Base-by-base conservation (phyloP, 1,140 invertebrate species). In the Zaprionus nigranus region DNA sequence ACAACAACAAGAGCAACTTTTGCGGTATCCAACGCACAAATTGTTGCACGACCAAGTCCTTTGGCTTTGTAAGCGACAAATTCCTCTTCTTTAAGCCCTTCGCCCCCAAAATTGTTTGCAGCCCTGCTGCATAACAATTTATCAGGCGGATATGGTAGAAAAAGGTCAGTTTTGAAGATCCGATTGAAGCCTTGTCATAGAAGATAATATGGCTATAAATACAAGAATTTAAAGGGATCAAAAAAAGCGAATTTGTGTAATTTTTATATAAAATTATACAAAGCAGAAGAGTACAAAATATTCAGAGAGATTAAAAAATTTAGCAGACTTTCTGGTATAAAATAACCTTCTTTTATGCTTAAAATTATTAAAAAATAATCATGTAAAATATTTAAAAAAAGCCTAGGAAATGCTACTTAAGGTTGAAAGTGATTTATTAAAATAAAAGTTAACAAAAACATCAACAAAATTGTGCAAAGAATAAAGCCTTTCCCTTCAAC, bases 11-110 rank as follows among this genome's bases (percentile, higher is more conserved):
- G 5, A 7, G 46, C 46, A 24, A 20, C 5, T 13, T 68, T 69
- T 74, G 65, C 65, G 57, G 57, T 68, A 28, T 61, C 17, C 65
- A 34, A 56, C 58, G 38, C 59, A 40, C 72, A 75, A 75, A 75
- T 75, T 75, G 72, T 75, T 75, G 72, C 72, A 70, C 72, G n/a
- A 61, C 56, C 51, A 54, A 49, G 51, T 74, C 57, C 57, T 74
- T 68, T 57, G 71, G 65, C 71, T 74, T 74, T 74, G 71, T 57
- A 17, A 49, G 24, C 66, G 61, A 13, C 54, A 74, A 51, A 60
- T 60, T 60, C 60, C 26, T 59, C 22, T n/a, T 13, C 46, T 56
- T 66, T 54, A 36, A 17, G 57, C 49, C 34, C 51, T 0, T 24
- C 40, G 2, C 40, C 15, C n/a, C n/a, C 15, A 9, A n/a, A 57